Conservation (phyloP, 2,888 invertebrate genomes). For the Sminthurinus aureus region DNA sequence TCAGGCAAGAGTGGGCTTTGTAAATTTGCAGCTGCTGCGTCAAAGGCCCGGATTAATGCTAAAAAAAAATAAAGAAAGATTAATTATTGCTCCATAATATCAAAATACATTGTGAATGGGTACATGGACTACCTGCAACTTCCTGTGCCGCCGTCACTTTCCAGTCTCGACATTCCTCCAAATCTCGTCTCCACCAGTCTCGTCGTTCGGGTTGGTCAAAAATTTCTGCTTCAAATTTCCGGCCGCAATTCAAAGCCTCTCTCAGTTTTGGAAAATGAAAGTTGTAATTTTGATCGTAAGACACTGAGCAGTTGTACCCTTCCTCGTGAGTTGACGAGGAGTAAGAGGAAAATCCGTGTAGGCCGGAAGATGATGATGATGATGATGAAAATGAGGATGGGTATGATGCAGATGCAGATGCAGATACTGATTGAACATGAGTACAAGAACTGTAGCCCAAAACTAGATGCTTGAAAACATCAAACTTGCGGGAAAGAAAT, state of each 20-base stretch:
- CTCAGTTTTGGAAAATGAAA: slow-evolving; percentile 55
- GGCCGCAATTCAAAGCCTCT: slow-evolving; percentile 54
- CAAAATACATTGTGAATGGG: too few relatives aligned
- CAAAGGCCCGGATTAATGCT: slow-evolving; percentile 56
- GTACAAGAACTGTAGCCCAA: slow-evolving; percentile 52
- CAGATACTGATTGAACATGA: slow-evolving; percentile 10
- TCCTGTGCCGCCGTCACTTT: slow-evolving; percentile 50
- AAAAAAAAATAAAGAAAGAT: too few relatives aligned
- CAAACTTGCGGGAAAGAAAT: slow-evolving; percentile 57
- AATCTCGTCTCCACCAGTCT: slow-evolving; percentile 42
- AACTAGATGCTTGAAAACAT: slow-evolving; percentile 59
- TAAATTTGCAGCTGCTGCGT: slow-evolving; percentile 56
- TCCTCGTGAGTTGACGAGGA: neutral
- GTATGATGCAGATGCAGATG: too few relatives aligned
- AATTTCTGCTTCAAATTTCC: slow-evolving; percentile 34
- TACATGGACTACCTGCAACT: too few relatives aligned
- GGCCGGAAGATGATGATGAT: slow-evolving; percentile 10
- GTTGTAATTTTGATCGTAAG: slow-evolving; percentile 25
- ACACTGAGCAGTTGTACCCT: slow-evolving; percentile 9
- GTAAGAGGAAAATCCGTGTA: neutral
- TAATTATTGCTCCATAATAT: too few relatives aligned
- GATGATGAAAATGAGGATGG: too few relatives aligned
- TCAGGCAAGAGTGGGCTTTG: slow-evolving; percentile 59
- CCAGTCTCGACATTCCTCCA: slow-evolving; percentile 54
- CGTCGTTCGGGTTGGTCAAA: slow-evolving; percentile 21